A percentile compares a stretch with the other conserved stretches of the same genome.
Conservation (phyloP, 1,140 invertebrate genomes). For the Rhyzopertha dominica region DNA sequence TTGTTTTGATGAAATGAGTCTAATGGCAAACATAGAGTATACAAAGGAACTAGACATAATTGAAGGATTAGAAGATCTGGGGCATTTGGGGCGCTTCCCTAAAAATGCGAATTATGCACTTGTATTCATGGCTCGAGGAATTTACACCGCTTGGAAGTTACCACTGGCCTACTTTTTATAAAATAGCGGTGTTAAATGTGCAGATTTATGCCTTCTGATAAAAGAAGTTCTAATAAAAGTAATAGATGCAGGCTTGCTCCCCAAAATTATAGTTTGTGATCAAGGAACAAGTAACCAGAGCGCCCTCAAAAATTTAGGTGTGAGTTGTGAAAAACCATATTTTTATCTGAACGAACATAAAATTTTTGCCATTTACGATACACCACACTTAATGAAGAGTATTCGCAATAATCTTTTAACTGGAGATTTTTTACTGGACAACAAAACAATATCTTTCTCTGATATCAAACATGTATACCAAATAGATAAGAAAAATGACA, state of each 20-base stretch:
- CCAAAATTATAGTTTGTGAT: constrained; percentile 2
- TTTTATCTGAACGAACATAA: constrained; percentile 17
- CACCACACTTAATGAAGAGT: constrained; percentile 19
- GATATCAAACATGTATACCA: constrained; percentile 17
- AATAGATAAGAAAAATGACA: constrained; percentile 16
- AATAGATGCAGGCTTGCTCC: background rate
- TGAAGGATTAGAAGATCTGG: constrained; percentile 4
- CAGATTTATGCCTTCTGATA: background rate
- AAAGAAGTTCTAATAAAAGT: background rate
- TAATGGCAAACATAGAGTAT: constrained; percentile 4
- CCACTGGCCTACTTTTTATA: background rate
- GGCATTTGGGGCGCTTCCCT: background rate
- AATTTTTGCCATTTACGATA: constrained; percentile 17
- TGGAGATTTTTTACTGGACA: background rate
- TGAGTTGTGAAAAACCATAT: constrained; percentile 16
- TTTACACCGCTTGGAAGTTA: constrained; percentile 1
- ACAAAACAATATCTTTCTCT: constrained; percentile 12
- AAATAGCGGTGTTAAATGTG: background rate
- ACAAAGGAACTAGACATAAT: background rate
- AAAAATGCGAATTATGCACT: constrained; percentile 1
- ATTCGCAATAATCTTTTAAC: constrained; percentile 20
- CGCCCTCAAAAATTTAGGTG: constrained; percentile 11
- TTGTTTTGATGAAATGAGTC: background rate
- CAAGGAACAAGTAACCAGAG: constrained; percentile 6
- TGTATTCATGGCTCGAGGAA: constrained; percentile 3